Percentiles rank a stretch among this genome's conserved stretches.
Conservation (phyloP, 2,797 vertebrate genomes). For the Pipistrellus nathusii region DNA sequence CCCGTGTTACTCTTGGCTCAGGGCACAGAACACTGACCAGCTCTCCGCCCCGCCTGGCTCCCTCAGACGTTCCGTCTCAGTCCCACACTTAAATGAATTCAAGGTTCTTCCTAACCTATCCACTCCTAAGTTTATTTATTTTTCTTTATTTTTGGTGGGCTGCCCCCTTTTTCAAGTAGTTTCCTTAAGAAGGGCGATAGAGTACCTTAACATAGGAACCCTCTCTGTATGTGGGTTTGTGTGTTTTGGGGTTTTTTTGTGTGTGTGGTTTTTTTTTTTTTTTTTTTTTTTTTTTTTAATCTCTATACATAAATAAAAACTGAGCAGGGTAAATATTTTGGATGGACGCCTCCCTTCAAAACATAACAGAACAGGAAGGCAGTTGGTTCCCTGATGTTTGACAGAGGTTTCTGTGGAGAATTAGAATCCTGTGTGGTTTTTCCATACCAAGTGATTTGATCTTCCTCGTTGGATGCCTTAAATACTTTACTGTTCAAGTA, state of each 20-base stretch:
- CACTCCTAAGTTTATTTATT: not conserved
- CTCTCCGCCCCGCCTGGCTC: not conserved
- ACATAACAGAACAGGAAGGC: slow-evolving; percentile 4
- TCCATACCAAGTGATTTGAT: not conserved
- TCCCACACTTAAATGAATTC: not conserved
- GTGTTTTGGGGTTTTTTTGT: too few relatives aligned
- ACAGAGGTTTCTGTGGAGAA: not conserved
- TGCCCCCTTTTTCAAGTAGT: not conserved
- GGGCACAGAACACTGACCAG: not conserved
- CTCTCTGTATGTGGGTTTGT: not conserved
- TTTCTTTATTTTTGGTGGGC: not conserved
- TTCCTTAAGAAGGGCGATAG: not conserved
- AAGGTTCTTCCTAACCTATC: not conserved
- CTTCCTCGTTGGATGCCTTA: not conserved
- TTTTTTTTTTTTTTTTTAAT: not conserved
- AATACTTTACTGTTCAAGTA: not conserved
- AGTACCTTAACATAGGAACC: not conserved
- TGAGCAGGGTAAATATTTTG: not conserved
- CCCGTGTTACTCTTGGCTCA: not conserved
- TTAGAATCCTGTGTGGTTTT: not conserved
- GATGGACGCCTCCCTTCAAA: slow-evolving; percentile 15
- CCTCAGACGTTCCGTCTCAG: not conserved
- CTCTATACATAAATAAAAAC: not conserved
- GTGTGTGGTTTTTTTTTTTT: too few relatives aligned
- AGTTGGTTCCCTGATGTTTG: not conserved